Conservation (phyloP, 1,140 invertebrate species). For the Drepana arcuata region DNA sequence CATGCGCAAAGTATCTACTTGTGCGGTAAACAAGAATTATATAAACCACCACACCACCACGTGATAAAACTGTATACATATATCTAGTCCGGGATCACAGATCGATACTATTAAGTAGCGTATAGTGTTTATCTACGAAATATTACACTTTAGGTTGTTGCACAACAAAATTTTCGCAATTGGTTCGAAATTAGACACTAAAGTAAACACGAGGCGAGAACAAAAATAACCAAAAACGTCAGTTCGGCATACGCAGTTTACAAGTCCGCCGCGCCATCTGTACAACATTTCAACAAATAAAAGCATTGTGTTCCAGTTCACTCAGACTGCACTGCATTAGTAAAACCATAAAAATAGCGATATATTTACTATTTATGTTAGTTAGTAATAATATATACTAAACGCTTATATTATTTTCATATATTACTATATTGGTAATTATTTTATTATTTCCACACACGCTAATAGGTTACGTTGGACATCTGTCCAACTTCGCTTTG, state of each 20-base stretch:
- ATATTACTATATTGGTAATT: not conserved
- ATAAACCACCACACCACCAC: constrained; percentile 72
- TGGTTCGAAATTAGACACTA: constrained; percentile 68
- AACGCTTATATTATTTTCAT: not conserved
- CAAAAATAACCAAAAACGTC: constrained; percentile 73
- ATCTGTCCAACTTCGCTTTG: not conserved
- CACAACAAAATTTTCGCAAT: constrained; percentile 67
- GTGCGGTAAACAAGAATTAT: constrained; percentile 73
- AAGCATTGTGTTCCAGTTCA: constrained; percentile 28
- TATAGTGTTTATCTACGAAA: constrained; percentile 30
- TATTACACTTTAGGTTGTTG: constrained; percentile 50
- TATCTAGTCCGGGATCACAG: constrained; percentile 55
- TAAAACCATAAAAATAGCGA: not conserved
- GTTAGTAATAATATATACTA: not conserved
- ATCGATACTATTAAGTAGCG: constrained; percentile 52
- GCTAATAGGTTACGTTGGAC: no score
- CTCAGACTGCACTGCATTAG: constrained; percentile 11
- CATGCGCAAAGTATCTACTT: constrained; percentile 71
- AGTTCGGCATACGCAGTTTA: constrained; percentile 67
- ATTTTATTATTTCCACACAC: no score
- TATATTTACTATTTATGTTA: not conserved
- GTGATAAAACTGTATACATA: constrained; percentile 71
- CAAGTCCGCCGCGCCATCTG: constrained; percentile 62
- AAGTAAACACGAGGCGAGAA: constrained; percentile 72
- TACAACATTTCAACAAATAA: constrained; percentile 44